Evolutionary conservation across 2,113 vertebrate genomes (phyloP).

Genomic region (Ibidorhyncha struthersii): DNA sequence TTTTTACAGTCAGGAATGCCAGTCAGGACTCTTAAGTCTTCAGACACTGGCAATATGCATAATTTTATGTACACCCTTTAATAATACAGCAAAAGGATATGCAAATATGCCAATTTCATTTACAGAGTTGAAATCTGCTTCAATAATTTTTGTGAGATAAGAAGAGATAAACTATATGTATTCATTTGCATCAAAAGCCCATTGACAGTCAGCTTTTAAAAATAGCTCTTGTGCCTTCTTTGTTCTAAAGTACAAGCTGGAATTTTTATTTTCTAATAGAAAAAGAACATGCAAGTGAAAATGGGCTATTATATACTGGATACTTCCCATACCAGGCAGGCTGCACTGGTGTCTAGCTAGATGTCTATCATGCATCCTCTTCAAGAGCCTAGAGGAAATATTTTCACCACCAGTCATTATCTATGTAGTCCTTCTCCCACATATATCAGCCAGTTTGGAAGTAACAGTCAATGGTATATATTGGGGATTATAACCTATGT

Average conservation of each 20-base stretch:
- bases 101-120: slow-evolving; percentile 45
- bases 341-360: neutral
- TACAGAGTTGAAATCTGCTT: slow-evolving; percentile 40
- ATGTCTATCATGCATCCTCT: neutral
- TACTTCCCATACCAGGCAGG: neutral
- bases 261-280: slow-evolving; percentile 23
- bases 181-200: slow-evolving; percentile 31
- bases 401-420: neutral
- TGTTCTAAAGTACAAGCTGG: neutral
- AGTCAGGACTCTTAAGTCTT: neutral
- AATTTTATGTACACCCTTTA: slow-evolving; percentile 36
- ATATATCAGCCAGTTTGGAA: neutral
- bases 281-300: neutral
- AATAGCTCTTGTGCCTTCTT: neutral
- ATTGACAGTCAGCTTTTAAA: slow-evolving; percentile 21
- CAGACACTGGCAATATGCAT: neutral
- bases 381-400: neutral
- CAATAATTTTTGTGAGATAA: slow-evolving; percentile 43
- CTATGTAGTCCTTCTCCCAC: neutral
- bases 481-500: neutral
- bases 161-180: slow-evolving; percentile 42
- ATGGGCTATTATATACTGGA: neutral
- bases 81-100: slow-evolving; percentile 49
- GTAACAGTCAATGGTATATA: neutral
- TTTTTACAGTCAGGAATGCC: neutral